phyloP scores from a whole-genome alignment of 2,113 vertebrate species.

The Andinoacara biseriatus region DNA sequence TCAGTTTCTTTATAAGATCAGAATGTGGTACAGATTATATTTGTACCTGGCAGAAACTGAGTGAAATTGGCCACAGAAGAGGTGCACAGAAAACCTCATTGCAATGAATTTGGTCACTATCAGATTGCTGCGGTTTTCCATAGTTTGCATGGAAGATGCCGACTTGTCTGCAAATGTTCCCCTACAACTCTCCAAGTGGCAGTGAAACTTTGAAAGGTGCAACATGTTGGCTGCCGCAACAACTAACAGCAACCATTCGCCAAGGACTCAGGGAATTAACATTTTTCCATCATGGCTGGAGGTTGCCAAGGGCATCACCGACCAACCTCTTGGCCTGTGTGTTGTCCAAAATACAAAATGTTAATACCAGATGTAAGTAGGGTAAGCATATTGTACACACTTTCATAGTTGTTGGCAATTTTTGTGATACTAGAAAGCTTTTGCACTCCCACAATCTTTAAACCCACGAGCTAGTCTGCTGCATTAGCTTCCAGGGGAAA shows the following conservation, averaged over 20 bases:
- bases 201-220: not conserved
- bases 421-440: not conserved
- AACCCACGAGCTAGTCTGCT: too few species aligned
- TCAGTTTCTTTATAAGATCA: not conserved
- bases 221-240: too few species aligned
- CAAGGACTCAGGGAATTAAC: not conserved
- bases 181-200: not conserved
- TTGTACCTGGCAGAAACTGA: not conserved
- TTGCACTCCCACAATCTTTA: too few species aligned
- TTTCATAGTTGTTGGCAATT: not conserved
- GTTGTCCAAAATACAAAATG: not conserved
- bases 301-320: not conserved
- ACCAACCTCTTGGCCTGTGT: not conserved
- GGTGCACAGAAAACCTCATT: not conserved
- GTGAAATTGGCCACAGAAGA: not conserved
- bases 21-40: not conserved
- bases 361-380: not conserved
- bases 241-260: not conserved
- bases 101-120: not conserved
- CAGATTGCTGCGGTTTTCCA: too few species aligned
- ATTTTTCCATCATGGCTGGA: rapidly evolving
- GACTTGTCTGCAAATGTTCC: not conserved
- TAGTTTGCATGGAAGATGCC: not conserved
- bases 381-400: not conserved
- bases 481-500: too few species aligned